phyloP scores from a whole-genome alignment of 2,888 invertebrate species.

The Acholoe squamosa region DNA sequence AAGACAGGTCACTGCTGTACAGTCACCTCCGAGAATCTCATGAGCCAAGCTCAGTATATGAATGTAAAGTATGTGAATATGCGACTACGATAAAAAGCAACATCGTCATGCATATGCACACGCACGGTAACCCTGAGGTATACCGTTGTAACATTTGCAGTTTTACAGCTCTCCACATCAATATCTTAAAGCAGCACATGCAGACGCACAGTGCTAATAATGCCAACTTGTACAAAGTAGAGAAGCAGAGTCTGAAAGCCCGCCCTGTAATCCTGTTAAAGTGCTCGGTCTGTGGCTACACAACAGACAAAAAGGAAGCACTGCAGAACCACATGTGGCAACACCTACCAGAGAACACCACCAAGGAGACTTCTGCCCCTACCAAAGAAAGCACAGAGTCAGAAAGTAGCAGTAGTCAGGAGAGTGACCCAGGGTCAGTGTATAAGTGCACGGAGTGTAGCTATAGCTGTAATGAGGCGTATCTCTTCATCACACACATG shows the following conservation, averaged over 20 bases:
- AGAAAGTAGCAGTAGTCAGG: neutral
- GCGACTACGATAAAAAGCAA: slow-evolving; percentile 67
- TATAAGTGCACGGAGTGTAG: slow-evolving; percentile 64
- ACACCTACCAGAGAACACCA: slow-evolving; percentile 71
- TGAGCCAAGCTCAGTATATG: slow-evolving; percentile 73
- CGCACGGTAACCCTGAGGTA: slow-evolving; percentile 65
- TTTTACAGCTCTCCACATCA: slow-evolving; percentile 57
- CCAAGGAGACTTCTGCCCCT: neutral
- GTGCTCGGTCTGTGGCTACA: slow-evolving; percentile 81
- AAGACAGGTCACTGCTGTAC: slow-evolving; percentile 43
- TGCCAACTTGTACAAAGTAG: slow-evolving; percentile 23
- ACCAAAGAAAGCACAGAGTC: neutral
- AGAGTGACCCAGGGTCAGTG: neutral
- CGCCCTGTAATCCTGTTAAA: slow-evolving; percentile 73
- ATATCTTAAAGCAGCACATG: slow-evolving; percentile 65
- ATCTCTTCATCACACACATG: slow-evolving; percentile 78
- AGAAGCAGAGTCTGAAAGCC: slow-evolving; percentile 15
- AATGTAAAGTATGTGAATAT: slow-evolving; percentile 78
- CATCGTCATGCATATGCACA: slow-evolving; percentile 68
- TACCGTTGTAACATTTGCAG: slow-evolving; percentile 66
- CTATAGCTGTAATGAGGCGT: slow-evolving; percentile 73
- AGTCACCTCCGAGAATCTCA: slow-evolving; percentile 64
- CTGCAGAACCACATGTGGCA: slow-evolving; percentile 78
- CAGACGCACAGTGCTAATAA: slow-evolving; percentile 55
- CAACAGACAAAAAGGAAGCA: slow-evolving; percentile 73